Evolutionary conservation across 1,140 invertebrate genomes (phyloP).

Genomic region (Drosophila pruinosa): DNA sequence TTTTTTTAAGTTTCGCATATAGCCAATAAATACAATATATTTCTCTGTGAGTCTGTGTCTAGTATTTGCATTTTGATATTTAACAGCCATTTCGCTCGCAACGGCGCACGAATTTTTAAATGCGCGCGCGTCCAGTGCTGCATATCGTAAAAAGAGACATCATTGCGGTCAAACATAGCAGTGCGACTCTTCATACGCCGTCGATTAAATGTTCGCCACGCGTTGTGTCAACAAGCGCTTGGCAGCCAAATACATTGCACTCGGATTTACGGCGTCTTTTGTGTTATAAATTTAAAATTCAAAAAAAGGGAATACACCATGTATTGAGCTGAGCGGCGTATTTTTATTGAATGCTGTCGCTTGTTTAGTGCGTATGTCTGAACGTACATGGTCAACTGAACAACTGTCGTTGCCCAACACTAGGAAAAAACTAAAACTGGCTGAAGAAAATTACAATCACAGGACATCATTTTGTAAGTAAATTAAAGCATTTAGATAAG

Average conservation of each 20-base stretch:
- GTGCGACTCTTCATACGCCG: slow-evolving; percentile 25
- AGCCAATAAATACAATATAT: slow-evolving; percentile 47
- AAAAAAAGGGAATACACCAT: background rate
- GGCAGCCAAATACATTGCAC: background rate
- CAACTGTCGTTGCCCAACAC: slow-evolving; percentile 52
- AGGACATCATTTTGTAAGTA: slow-evolving; percentile 79
- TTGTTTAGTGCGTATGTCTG: slow-evolving; percentile 23
- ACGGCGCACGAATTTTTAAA: slow-evolving; percentile 23
- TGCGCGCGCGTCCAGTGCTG: slow-evolving; percentile 52
- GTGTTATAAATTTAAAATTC: background rate
- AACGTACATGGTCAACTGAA: slow-evolving; percentile 36
- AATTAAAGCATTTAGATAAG: slow-evolving; percentile 51
- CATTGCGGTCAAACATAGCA: slow-evolving; percentile 23
- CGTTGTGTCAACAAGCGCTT: background rate
- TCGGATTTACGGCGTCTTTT: background rate
- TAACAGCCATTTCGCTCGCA: background rate
- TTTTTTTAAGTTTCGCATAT: slow-evolving; percentile 42
- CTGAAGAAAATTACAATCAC: slow-evolving; percentile 68
- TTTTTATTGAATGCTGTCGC: background rate
- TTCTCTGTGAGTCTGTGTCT: slow-evolving; percentile 20
- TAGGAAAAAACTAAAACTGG: slow-evolving; percentile 70
- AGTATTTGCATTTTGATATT: background rate
- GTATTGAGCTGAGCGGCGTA: background rate
- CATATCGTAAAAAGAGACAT: slow-evolving; percentile 1
- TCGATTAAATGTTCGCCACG: slow-evolving; percentile 20